Evolutionary conservation across 2,113 vertebrate species (phyloP).

Genomic region (Varanus salvator): DNA sequence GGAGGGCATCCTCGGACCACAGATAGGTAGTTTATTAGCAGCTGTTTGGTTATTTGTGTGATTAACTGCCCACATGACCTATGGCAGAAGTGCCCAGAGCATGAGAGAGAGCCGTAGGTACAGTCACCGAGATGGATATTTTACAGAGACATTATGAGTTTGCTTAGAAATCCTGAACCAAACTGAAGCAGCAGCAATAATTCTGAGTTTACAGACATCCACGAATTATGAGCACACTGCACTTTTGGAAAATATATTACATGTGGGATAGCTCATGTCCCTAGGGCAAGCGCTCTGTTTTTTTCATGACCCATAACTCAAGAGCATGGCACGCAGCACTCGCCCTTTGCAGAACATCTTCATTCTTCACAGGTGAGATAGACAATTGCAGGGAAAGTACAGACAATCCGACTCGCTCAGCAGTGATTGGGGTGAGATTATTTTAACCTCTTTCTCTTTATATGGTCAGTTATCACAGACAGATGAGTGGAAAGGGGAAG

Average conservation of each 20-base stretch:
- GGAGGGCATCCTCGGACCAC: background rate
- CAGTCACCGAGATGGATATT: background rate
- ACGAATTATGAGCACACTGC: slow-evolving; percentile 72
- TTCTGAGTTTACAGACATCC: slow-evolving; percentile 73
- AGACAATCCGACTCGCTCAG: slow-evolving; percentile 59
- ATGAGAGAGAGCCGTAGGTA: background rate
- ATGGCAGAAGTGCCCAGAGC: slow-evolving; percentile 24
- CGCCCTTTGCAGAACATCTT: slow-evolving; percentile 61
- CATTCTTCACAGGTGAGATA: slow-evolving; percentile 66
- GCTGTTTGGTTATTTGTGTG: slow-evolving; percentile 27
- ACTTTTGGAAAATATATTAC: slow-evolving; percentile 76
- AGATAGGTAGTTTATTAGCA: background rate
- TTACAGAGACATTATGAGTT: slow-evolving; percentile 32
- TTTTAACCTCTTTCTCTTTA: slow-evolving; percentile 70
- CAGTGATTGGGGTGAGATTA: slow-evolving; percentile 67
- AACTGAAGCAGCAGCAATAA: slow-evolving; percentile 56
- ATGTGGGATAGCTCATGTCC: slow-evolving; percentile 70
- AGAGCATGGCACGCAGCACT: slow-evolving; percentile 44
- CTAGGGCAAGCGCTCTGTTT: slow-evolving; percentile 69
- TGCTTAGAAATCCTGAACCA: slow-evolving; percentile 58
- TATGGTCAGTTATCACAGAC: slow-evolving; percentile 49
- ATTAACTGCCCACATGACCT: slow-evolving; percentile 47
- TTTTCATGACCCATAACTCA: slow-evolving; percentile 75
- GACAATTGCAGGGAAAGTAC: background rate
- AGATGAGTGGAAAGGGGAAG: slow-evolving; percentile 37